Percentiles rank a stretch among this genome's conserved stretches.
phyloP scores from a whole-genome alignment of 2,888 invertebrate species.

The Cephus pygmeus region DNA sequence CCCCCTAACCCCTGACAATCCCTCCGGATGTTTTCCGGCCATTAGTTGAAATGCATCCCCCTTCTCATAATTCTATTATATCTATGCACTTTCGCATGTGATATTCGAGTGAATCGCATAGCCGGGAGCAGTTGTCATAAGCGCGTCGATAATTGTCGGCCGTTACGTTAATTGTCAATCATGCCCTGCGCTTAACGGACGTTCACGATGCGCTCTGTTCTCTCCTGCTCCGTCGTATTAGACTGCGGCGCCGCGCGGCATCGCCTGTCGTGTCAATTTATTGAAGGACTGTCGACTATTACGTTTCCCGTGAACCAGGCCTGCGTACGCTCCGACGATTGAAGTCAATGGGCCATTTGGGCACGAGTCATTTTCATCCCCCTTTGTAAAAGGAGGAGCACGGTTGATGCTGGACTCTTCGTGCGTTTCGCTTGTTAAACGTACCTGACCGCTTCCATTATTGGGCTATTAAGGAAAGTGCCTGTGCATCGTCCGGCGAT shows the following conservation, averaged over 20 bases:
- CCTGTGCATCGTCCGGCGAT: conserved; percentile 2
- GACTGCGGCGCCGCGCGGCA: background rate
- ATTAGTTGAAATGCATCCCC: background rate
- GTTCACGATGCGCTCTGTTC: background rate
- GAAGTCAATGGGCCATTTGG: background rate
- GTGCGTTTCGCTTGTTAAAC: background rate
- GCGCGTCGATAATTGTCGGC: conserved; percentile 60
- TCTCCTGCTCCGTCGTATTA: background rate
- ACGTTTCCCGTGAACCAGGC: background rate
- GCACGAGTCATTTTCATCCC: background rate
- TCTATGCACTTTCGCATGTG: no score
- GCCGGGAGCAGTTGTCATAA: conserved; percentile 14
- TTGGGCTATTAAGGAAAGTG: background rate
- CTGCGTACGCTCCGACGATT: background rate
- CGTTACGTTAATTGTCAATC: conserved; percentile 62
- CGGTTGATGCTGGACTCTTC: background rate
- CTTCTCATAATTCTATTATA: background rate
- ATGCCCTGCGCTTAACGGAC: conserved; percentile 28
- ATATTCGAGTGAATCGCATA: background rate
- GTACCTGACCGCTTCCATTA: background rate
- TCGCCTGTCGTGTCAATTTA: conserved; percentile 53
- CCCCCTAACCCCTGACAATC: background rate
- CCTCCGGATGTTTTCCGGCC: background rate
- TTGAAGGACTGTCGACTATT: background rate
- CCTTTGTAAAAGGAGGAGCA: background rate